These are phyloP conservation scores for Poeciliopsis turneri DNA, from an alignment of 2,797 vertebrate species.

Conservation along the genomic window DNA sequence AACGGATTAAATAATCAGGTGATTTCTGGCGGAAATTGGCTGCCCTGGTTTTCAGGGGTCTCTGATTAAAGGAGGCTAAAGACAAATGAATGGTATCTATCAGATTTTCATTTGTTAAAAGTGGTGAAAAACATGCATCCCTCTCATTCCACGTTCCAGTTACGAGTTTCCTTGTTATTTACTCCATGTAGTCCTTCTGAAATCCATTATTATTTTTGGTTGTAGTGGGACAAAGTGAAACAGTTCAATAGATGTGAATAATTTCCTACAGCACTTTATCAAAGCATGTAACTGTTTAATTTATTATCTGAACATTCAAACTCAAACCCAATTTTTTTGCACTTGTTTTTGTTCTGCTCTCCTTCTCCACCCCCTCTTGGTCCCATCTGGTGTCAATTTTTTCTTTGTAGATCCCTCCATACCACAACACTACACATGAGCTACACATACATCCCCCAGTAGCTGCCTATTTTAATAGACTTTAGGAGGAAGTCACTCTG, in stretches of 20 bases:
- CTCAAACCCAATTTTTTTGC: conserved; percentile 58
- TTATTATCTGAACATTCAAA: conserved; percentile 43
- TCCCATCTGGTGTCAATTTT: conserved; percentile 86
- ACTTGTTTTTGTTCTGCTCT: conserved; percentile 78
- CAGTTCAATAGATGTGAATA: conserved; percentile 1
- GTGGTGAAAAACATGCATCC: background rate
- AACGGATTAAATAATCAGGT: background rate
- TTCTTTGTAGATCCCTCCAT: conserved; percentile 77
- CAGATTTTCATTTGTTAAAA: background rate
- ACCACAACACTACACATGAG: conserved; percentile 67
- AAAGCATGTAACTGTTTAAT: conserved; percentile 62
- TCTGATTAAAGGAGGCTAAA: background rate
- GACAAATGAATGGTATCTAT: background rate
- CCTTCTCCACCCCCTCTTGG: conserved; percentile 65
- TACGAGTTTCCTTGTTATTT: background rate
- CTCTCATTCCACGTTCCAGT: background rate
- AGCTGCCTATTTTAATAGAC: conserved; percentile 84
- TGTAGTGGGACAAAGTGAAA: background rate
- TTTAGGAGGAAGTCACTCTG: conserved; percentile 87
- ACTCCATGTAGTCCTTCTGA: too few relatives aligned
- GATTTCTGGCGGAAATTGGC: background rate
- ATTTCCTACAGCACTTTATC: background rate
- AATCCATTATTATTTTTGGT: background rate
- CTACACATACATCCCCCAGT: conserved; percentile 61
- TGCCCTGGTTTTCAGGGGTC: background rate